Evolutionary conservation across 2,113 vertebrate genomes (phyloP), one percentile per base, ranked within the genome.

Genomic region (Channa maculata): DNA sequence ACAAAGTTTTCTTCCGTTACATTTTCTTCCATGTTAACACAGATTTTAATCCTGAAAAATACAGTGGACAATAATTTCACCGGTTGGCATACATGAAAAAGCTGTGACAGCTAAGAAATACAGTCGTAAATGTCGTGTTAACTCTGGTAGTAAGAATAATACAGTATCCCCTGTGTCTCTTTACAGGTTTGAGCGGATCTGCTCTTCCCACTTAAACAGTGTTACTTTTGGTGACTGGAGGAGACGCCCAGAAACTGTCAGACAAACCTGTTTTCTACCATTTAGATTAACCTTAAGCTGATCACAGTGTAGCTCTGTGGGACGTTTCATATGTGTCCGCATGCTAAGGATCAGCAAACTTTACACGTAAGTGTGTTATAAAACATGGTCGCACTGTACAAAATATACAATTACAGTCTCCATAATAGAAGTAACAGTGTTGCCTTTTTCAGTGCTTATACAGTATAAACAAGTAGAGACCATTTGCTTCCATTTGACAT

Each of bases 191-290:
- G 58, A 89, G 88, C 86, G 72, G 36, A 80, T 75, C 50, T 43
- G n/a, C 59, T 76, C 49, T 84, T 90, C 84, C 70, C 61, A 39
- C 83, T 77, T 14, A 24, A 65, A 71, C 45, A 49, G 14, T 39
- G 39, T 50, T 9, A 0, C 36, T 53, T 6, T 55, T 11, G n/a
- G 45, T 50, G 51, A 67, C 37, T 39, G 50, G n/a, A 33, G 57
- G 60, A 52, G 11, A 86, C 64, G 36, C 72, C 77, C 73, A 57
- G 39, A 63, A 34, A 60, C 13, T 15, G 50, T 72, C 45, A 9
- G 84, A 79, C 39, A 71, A 90, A 92, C 90, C 86, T 51, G 90
- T 92, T 89, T 80, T 73, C 41, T 33, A 45, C 14, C 65, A 13
- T 70, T 64, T 78, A 66, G 48, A 53, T 68, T 63, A 6, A 72